Evolutionary conservation across 2,113 vertebrate species (phyloP), one percentile per base, ranked within the genome.

Genomic region (Alosa alosa): DNA sequence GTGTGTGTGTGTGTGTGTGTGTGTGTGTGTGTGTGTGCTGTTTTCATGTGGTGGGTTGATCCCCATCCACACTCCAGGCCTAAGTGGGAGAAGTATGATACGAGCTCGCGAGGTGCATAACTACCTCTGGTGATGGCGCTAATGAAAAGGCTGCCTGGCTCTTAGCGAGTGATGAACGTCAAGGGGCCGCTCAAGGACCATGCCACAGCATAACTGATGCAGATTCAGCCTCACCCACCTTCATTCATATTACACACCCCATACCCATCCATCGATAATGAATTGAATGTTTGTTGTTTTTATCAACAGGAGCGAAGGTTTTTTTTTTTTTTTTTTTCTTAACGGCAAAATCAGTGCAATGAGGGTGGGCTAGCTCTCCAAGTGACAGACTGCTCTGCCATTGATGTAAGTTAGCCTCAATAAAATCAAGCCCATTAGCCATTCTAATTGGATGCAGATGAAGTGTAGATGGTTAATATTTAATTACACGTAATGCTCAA

Each of bases 141-240:
- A 72, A 72, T 72, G 64, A 72, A 72, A 64, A 15, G 64, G 22
- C 64, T 1, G 25, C 25, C 31, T 72, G 64, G 22, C 31, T 72
- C n/a, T 25, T 7, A 72, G 64, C 25, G 11, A 31, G n/a, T 36
- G 64, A 72, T 72, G n/a, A 31, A 72, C 64, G 13, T 72, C 64
- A 0, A 72, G 64, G 64, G 64, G 1, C 64, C 8, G 2, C 64
- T 72, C 25, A 50, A 64, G n/a, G 68, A 86, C 22, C 8, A 78
- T 84, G 81, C 78, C 46, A 81, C 86, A 87, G 44, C 88, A 84
- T 39, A 49, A 72, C 36, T 86, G 72, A 83, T 31, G 25, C 31
- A 2, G 25, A 72, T 36, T 72, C 25, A 13, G 3, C 25, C 64
- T 72, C 64, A 6, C 64, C 64, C n/a, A 36, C n/a, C 25, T 10